Evolutionary conservation across 2,797 vertebrate species (phyloP), one percentile per base, ranked within the genome.

Genomic region (Chanos chanos): DNA sequence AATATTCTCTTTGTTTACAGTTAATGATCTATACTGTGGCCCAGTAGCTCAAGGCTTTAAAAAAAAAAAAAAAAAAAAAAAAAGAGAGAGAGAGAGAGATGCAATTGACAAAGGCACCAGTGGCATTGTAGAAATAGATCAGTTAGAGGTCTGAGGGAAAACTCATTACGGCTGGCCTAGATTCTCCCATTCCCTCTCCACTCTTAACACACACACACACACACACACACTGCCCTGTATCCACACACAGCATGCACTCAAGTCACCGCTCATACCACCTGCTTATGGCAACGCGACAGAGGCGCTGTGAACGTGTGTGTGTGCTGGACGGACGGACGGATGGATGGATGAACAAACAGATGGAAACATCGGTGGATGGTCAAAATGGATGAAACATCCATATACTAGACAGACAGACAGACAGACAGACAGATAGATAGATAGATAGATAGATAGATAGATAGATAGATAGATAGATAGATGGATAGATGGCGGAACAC

Each of bases 131-230:
- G 48, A 69, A 64, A 53, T 54, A 44, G 67, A 64, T 69, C 54
- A 43, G 30, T 37, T 21, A 33, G 43, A 45, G 33, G 30, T 10
- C 44, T 18, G 34, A 28, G 31, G 21, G 53, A 63, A 54, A 56
- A 81, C 80, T 78, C 84, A 85, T 83, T 75, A 78, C 59, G 40
- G 61, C 73, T 81, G 81, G 76, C 79, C 80, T 70, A 77, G 77
- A 85, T 60, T 28, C 40, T 16, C 30, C 44, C 48, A 24, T 37
- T 59, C 55, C 66, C 36, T 12, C 3, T 2, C 37, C 9, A 4
- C 4, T 2, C n/a, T n/a, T n/a, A n/a, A 43, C 27, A 41, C 25
- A 52, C 18, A 41, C 34, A 21, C 31, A 16, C 24, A 7, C 19
- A 24, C 43, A 44, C 33, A 36, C 15, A 57, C 37, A 18, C 19